These are phyloP conservation scores for Psilopsiagon aymara DNA, from an alignment of 2,113 vertebrate genomes.

Conservation along the genomic window DNA sequence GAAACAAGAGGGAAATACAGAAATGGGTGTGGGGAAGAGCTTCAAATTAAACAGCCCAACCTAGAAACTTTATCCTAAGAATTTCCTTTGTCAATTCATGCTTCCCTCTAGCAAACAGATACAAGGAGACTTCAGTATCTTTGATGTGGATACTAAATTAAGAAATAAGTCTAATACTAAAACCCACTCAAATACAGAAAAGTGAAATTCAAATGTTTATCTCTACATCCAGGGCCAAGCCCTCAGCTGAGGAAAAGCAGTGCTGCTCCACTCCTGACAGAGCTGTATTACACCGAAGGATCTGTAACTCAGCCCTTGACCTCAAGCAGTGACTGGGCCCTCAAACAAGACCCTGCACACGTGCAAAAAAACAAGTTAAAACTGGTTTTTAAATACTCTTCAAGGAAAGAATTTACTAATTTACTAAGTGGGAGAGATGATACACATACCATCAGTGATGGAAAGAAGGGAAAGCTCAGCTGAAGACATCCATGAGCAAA, in stretches of 20 bases:
- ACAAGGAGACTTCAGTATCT: background rate
- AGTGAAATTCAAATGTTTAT: background rate
- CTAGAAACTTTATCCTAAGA: background rate
- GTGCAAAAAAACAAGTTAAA: background rate
- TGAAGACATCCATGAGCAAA: background rate
- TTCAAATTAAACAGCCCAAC: background rate
- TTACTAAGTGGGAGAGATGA: background rate
- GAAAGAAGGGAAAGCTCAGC: background rate
- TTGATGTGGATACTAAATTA: background rate
- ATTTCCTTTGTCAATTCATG: background rate
- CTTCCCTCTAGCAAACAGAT: background rate
- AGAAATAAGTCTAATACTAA: background rate
- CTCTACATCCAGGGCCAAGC: background rate
- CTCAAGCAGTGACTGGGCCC: background rate
- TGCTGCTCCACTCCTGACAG: background rate
- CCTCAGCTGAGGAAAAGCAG: background rate
- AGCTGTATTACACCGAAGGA: background rate
- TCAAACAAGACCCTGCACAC: background rate
- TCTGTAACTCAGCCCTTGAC: background rate
- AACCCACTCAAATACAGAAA: background rate
- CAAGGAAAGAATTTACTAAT: background rate
- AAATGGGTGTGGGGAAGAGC: background rate
- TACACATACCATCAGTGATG: accelerated
- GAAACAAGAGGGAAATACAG: background rate
- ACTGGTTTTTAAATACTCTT: background rate